Evolutionary conservation across 2,888 invertebrate genomes (phyloP).

Genomic region (Entomobrya proxima): DNA sequence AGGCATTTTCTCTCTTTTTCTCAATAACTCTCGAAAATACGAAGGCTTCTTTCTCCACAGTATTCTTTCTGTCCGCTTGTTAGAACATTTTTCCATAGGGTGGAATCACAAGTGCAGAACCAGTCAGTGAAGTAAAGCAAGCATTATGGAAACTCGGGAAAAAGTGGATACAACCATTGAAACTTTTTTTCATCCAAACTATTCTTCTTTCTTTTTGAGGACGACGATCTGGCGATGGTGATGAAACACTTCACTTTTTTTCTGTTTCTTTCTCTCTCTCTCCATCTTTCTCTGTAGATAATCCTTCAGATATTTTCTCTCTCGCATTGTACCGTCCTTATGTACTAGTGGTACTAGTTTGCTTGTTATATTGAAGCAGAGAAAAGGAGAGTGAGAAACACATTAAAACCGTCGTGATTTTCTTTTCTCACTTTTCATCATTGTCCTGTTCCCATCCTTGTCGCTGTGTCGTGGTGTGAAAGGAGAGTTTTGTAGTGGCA

Average conservation of each 20-base stretch:
- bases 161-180: conserved; percentile 3
- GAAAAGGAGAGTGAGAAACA: background rate
- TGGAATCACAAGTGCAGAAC: background rate
- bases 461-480: background rate
- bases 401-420: conserved; percentile 23
- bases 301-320: background rate
- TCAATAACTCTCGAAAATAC: too few species aligned
- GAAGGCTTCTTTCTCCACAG: background rate
- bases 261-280: background rate
- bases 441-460: background rate
- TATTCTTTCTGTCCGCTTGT: background rate
- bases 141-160: background rate
- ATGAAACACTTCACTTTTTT: background rate
- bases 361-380: conserved; percentile 9
- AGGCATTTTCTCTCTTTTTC: background rate
- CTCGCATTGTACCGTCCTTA: background rate
- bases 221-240: background rate
- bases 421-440: background rate
- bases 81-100: conserved; percentile 6
- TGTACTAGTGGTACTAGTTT: too few species aligned
- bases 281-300: background rate
- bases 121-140: background rate
- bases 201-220: background rate
- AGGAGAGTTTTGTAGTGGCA: background rate
- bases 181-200: conserved; percentile 23